phyloP scores from a whole-genome alignment of 2,797 vertebrate species.

The Enteromius argenteus region DNA sequence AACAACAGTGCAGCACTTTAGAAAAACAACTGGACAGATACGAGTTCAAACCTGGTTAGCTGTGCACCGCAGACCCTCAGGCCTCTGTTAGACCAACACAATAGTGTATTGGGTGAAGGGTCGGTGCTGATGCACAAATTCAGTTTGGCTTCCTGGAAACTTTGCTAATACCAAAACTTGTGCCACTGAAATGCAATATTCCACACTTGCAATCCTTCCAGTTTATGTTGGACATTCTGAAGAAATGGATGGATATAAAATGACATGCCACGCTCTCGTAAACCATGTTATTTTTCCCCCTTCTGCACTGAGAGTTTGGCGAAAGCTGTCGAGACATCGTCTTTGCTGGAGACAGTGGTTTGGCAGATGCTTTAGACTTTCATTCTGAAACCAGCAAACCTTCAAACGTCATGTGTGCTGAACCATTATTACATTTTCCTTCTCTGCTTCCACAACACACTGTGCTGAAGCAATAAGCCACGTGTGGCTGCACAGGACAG shows the following conservation, averaged over 20 bases:
- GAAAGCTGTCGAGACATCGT: background rate
- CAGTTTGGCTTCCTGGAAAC: constrained; percentile 2
- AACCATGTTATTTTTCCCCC: constrained; percentile 20
- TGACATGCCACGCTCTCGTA: constrained; percentile 8
- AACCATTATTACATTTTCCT: constrained; percentile 3
- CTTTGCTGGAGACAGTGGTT: constrained; percentile 37
- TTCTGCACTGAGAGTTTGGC: background rate
- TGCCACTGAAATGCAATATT: background rate
- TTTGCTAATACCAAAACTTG: constrained; percentile 17
- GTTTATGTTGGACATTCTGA: constrained; percentile 36
- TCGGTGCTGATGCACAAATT: background rate
- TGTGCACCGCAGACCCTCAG: background rate
- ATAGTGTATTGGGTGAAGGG: background rate
- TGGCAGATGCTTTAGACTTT: constrained; percentile 11
- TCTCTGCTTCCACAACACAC: background rate
- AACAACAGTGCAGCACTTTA: background rate
- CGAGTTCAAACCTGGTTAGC: background rate
- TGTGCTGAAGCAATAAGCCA: constrained; percentile 1
- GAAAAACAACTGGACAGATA: background rate
- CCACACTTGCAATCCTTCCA: background rate
- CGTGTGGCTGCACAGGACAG: background rate
- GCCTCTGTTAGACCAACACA: background rate
- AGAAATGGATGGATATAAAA: constrained; percentile 31
- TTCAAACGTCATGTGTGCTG: background rate
- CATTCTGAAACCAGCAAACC: background rate